Percentiles rank a stretch among this genome's conserved stretches.
These are phyloP conservation scores for Eilema depressum DNA, from an alignment of 2,888 invertebrate species.

Conservation along the genomic window DNA sequence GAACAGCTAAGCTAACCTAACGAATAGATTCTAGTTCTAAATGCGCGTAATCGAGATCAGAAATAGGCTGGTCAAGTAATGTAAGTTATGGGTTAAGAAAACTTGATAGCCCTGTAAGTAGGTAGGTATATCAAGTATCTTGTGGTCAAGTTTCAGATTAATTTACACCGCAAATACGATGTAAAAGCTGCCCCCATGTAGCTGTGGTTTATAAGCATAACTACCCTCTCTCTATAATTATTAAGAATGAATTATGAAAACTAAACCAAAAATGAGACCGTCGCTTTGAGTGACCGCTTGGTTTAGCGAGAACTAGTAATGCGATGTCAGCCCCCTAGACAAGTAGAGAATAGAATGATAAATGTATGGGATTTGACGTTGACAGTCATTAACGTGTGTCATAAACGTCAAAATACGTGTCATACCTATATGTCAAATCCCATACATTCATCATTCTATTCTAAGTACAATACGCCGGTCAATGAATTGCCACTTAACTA, in stretches of 20 bases:
- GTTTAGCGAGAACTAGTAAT: neutral
- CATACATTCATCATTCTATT: too few species aligned
- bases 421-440: too few species aligned
- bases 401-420: too few species aligned
- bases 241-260: neutral
- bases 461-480: too few species aligned
- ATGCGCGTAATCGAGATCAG: neutral
- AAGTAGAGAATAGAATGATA: too few species aligned
- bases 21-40: neutral
- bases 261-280: neutral
- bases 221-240: neutral
- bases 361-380: too few species aligned
- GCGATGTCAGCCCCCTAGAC: too few species aligned
- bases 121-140: neutral
- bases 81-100: neutral
- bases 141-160: constrained; percentile 11
- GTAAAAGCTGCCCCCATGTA: neutral
- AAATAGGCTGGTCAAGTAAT: neutral
- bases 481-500: too few species aligned
- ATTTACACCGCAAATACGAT: constrained; percentile 10
- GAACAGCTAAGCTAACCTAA: neutral
- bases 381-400: too few species aligned
- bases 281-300: neutral
- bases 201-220: neutral
- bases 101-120: neutral